Percentiles rank a stretch among this genome's conserved stretches.
Evolutionary conservation across 2,888 invertebrate genomes (phyloP).

Genomic region (Rotaria sp.): DNA sequence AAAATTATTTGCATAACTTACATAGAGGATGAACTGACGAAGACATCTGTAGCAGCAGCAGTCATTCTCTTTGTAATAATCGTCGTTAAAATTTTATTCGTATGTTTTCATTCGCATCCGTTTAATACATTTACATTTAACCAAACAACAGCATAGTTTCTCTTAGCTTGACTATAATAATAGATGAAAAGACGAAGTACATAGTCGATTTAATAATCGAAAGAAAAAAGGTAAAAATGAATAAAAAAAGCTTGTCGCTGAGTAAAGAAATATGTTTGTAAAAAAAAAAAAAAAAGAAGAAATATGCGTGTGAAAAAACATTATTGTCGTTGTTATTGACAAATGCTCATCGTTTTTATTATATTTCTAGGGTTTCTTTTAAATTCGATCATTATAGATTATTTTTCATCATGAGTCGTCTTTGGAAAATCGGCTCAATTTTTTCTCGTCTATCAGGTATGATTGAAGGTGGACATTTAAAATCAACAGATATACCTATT

Average conservation of each 20-base stretch:
- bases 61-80: not conserved
- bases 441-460: constrained; percentile 11
- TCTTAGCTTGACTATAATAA: not conserved
- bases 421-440: not conserved
- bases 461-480: constrained; percentile 4
- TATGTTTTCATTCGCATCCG: not conserved
- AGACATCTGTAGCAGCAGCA: not conserved
- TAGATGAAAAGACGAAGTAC: not conserved
- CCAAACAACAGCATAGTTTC: not conserved
- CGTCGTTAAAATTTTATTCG: not conserved
- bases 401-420: not conserved
- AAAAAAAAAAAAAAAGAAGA: not conserved
- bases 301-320: not conserved
- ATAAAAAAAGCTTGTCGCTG: not conserved
- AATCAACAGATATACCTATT: not conserved
- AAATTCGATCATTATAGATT: not conserved
- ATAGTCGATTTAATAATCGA: not conserved
- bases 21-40: not conserved
- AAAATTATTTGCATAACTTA: not conserved
- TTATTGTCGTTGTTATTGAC: not conserved
- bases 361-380: not conserved
- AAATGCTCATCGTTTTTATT: not conserved
- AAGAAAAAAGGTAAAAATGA: not conserved
- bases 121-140: not conserved
- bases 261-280: not conserved